Base-by-base conservation (phyloP, 2,113 vertebrate genomes). In the Mus pahari region DNA sequence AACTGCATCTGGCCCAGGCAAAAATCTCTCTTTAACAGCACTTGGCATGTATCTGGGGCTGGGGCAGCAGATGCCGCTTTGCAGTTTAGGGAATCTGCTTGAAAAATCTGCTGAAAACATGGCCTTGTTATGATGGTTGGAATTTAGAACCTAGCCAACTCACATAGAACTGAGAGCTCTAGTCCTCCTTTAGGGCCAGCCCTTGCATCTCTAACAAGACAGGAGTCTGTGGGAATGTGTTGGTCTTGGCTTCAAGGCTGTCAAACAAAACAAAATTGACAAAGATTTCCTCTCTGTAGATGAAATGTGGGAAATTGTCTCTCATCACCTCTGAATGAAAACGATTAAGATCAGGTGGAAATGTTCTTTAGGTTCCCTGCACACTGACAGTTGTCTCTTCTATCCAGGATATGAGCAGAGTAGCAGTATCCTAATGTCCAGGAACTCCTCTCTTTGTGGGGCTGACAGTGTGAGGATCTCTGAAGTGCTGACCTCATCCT, bases 51-150 rank as follows among this genome's bases (percentile, higher is more conserved):
- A 95, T 84, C 70, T 97, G 83, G 88, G 83, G 22, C 73, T 81
- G 71, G 68, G 97, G 73, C 70, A 97, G 96, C 97, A 98, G 97
- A 94, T 97, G 89, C 92, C 97, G 90, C 89, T 95, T 89, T 96
- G 87, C 36, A 95, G 45, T 88, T 91, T 96, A 20, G 79, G 93
- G 60, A 96, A 96, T 96, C 78, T 92, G 71, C 50, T 96, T 68
- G 2, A n/a, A 91, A 89, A 96, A 75, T 96, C 68, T 16, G 16
- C 31, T 50, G 77, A 91, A 97, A 97, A 93, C 14, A 42, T 22
- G 83, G 62, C 60, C 33, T 91, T 55, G 77, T 10, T 64, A 31
- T 33, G 60, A 24, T 36, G 22, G 26, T 13, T 91, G 71, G 31
- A 53, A 36, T 58, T 96, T 55, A 62, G 17, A 89, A 75, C 42